Evolutionary conservation across 2,888 invertebrate species (phyloP).

Genomic region (Drosophila borealis): DNA sequence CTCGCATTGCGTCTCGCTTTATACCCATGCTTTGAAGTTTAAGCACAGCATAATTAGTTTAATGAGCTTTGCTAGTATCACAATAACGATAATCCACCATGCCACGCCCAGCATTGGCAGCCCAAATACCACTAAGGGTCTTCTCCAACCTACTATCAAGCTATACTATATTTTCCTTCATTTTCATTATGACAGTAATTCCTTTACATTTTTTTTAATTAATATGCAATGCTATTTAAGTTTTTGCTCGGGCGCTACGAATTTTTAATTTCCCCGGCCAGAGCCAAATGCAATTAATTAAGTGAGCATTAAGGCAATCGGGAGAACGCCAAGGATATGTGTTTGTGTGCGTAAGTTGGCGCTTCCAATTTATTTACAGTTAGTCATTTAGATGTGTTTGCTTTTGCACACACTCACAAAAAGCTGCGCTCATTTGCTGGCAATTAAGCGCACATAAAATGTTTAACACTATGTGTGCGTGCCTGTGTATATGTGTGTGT

Average conservation of each 20-base stretch:
- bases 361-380: slow-evolving; percentile 71
- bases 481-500: slow-evolving; percentile 13
- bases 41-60: slow-evolving; percentile 75
- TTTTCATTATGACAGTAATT: slow-evolving; percentile 28
- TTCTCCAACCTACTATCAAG: neutral
- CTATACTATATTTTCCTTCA: slow-evolving; percentile 3
- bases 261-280: slow-evolving; percentile 54
- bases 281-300: slow-evolving; percentile 71
- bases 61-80: slow-evolving; percentile 72
- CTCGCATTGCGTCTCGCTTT: slow-evolving; percentile 13
- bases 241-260: slow-evolving; percentile 20
- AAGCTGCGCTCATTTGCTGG: slow-evolving; percentile 72
- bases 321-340: slow-evolving; percentile 43
- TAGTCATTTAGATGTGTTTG: slow-evolving; percentile 70
- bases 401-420: slow-evolving; percentile 31
- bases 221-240: slow-evolving; percentile 36
- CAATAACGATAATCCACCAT: slow-evolving; percentile 58
- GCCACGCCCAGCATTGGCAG: slow-evolving; percentile 18
- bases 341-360: slow-evolving; percentile 16
- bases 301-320: slow-evolving; percentile 49
- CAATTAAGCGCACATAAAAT: slow-evolving; percentile 75
- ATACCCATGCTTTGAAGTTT: slow-evolving; percentile 64
- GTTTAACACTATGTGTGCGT: slow-evolving; percentile 27
- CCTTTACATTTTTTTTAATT: slow-evolving; percentile 31
- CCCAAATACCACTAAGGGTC: slow-evolving; percentile 6